Evolutionary conservation across 2,888 invertebrate species (phyloP).

Genomic region (Seira ritae): DNA sequence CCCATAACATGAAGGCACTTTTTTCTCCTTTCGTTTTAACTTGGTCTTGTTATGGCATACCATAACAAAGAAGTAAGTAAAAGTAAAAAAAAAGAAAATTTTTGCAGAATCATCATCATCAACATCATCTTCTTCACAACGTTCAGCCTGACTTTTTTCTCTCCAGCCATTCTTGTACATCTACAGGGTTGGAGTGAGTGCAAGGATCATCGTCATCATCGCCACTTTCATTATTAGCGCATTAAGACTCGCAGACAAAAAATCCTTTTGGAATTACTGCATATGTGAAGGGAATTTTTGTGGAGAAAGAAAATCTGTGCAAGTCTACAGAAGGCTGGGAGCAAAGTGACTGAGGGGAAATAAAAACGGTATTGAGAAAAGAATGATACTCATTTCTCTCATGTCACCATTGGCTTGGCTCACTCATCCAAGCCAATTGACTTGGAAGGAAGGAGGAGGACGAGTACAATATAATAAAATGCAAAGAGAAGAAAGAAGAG

Average conservation of each 20-base stretch:
- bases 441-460: constrained; percentile 21
- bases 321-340: not conserved
- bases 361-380: constrained; percentile 21
- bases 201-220: constrained; percentile 37
- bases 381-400: constrained; percentile 59
- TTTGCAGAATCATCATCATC: constrained; percentile 46
- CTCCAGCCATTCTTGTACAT: not conserved
- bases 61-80: not conserved
- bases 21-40: not conserved
- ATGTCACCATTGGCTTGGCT: constrained; percentile 46
- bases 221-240: constrained; percentile 56
- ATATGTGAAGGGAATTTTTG: no score
- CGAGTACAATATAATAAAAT: constrained; percentile 7
- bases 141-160: not conserved
- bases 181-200: constrained; percentile 12
- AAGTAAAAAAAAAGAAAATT: constrained; percentile 26
- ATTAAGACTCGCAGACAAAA: constrained; percentile 29
- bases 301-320: constrained; percentile 12
- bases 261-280: not conserved
- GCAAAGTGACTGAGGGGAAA: constrained; percentile 5
- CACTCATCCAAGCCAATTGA: constrained; percentile 7
- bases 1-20: constrained; percentile 15
- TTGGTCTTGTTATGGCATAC: not conserved
- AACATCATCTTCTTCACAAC: constrained; percentile 33
- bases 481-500: not conserved